A percentile compares a stretch with the other conserved stretches of the same genome.
Conservation (phyloP, 2,888 invertebrate genomes). For the Stenchaetothrips biformis region DNA sequence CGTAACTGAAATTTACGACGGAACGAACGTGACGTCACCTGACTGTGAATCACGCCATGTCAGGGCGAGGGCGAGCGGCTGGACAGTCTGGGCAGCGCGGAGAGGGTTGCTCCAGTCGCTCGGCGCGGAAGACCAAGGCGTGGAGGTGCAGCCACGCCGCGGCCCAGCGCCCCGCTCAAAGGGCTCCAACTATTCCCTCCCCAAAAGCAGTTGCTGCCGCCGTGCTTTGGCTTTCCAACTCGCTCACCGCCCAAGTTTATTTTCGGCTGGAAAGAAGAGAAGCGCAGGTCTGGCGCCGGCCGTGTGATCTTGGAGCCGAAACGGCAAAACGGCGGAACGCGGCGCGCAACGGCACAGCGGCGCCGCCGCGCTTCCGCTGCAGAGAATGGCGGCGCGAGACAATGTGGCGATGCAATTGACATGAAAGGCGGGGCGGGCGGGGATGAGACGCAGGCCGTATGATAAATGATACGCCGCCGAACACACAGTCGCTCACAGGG, state of each 20-base stretch:
- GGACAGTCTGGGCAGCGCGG: not conserved
- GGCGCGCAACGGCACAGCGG: not conserved
- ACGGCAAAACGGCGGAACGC: too few species aligned
- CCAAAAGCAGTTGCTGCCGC: too few species aligned
- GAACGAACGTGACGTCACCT: slow-evolving; percentile 17
- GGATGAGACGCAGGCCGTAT: not conserved
- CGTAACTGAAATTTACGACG: slow-evolving; percentile 20
- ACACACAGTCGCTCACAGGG: not conserved
- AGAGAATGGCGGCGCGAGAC: not conserved
- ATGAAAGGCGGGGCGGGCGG: not conserved
- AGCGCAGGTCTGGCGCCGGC: too few species aligned
- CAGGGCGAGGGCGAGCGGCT: not conserved
- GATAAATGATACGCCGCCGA: not conserved
- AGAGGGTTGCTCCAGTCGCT: not conserved
- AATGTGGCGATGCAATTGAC: not conserved
- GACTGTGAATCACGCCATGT: slow-evolving; percentile 18
- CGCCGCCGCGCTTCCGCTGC: not conserved
- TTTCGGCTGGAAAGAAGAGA: too few species aligned
- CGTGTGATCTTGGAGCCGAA: too few species aligned
- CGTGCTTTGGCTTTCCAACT: too few species aligned
- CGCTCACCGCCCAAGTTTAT: too few species aligned
- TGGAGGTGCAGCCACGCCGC: too few species aligned
- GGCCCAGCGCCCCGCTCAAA: too few species aligned
- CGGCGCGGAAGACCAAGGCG: too few species aligned
- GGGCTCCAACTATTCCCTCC: too few species aligned